Evolutionary conservation across 2,113 vertebrate genomes (phyloP), one percentile per base, ranked within the genome.

Genomic region (Ciconia stormi): DNA sequence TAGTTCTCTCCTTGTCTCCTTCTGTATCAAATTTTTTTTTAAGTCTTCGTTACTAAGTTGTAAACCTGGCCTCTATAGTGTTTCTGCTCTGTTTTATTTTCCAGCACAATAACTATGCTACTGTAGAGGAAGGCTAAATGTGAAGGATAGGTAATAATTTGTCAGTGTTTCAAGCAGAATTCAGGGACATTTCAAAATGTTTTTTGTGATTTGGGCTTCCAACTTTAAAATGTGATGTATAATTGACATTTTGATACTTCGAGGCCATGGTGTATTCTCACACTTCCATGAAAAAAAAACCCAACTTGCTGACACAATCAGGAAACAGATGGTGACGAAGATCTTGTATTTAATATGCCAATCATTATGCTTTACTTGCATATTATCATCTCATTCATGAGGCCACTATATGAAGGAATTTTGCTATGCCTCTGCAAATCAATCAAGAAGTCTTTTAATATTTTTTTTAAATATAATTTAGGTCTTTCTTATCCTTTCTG

Each of bases 171-270:
- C 95, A 97, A 97, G 94, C 26, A 93, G 70, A 96, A 98, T 98
- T 97, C 95, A 97, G 94, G 97, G 96, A 97, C 96, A 97, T 98
- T 98, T 98, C 97, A 97, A 95, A 95, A 96, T 93, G 94, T 95
- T 97, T 98, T 98, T 97, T 98, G 97, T 98, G 97, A 98, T 97
- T 97, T 98, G 97, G 97, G 98, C 97, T 98, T 98, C 97, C 97
- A 98, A 97, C 97, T 98, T 98, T 97, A 97, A 98, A 98, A 98
- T 98, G 98, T 98, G 98, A 98, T 98, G 96, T 98, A 98, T 98
- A 98, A 98, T 98, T 98, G 98, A 98, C 98, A 98, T 98, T 98
- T 98, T 98, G 97, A 98, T 98, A 98, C 98, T 98, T 98, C 97
- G 98, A 98, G 98, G 98, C 98, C 98, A 97, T 98, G 98, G 98